phyloP scores from a whole-genome alignment of 1,140 invertebrate species.

The Littorina saxatilis region DNA sequence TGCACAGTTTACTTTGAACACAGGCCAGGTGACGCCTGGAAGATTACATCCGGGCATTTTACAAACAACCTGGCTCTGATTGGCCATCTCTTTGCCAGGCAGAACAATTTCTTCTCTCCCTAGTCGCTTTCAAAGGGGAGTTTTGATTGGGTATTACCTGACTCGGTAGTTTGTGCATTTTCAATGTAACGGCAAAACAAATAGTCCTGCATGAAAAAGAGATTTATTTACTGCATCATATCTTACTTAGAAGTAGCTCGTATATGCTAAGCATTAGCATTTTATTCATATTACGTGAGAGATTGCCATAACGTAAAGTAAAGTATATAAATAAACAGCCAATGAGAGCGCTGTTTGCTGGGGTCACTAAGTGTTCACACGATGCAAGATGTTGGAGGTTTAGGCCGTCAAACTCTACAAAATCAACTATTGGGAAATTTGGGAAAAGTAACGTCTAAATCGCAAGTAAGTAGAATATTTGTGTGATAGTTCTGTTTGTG shows the following conservation, averaged over 20 bases:
- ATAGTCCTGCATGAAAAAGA: background rate
- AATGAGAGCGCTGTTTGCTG: conserved; percentile 36
- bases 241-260: background rate
- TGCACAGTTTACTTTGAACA: conserved; percentile 19
- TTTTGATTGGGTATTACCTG: conserved; percentile 26
- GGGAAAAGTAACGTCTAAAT: conserved; percentile 14
- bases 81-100: conserved; percentile 37
- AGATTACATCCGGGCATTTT: conserved; percentile 39
- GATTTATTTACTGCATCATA: background rate
- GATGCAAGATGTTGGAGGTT: conserved; percentile 70
- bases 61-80: conserved; percentile 30
- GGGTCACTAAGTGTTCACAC: conserved; percentile 53
- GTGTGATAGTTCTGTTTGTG: background rate
- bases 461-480: conserved; percentile 32
- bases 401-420: conserved; percentile 67
- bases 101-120: conserved; percentile 20
- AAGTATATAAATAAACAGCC: conserved; percentile 39
- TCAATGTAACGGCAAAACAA: background rate
- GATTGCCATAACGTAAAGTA: background rate
- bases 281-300: background rate
- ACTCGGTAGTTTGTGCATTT: background rate
- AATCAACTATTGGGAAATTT: conserved; percentile 60
- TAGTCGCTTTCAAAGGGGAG: background rate
- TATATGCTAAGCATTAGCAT: background rate
- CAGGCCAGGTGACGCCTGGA: conserved; percentile 35